Conservation (phyloP, 1,140 invertebrate species). For the Polypedilum pembai region DNA sequence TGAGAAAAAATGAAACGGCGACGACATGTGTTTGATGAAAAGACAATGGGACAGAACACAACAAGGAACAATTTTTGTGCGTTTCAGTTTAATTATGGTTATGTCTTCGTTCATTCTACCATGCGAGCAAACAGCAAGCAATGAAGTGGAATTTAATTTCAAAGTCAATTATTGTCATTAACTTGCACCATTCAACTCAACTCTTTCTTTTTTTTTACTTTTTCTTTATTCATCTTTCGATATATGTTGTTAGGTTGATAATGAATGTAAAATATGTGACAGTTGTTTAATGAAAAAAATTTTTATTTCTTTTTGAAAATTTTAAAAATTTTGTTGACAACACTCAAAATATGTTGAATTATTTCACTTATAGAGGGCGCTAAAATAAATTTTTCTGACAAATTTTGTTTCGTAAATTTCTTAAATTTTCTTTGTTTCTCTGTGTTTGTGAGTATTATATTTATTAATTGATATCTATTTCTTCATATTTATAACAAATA, state of each 20-base stretch:
- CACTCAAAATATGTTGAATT: no score
- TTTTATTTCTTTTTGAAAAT: not conserved
- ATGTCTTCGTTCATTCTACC: constrained; percentile 7
- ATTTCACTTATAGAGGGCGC: no score
- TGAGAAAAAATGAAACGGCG: not conserved
- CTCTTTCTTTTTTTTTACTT: no score
- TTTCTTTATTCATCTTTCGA: no score
- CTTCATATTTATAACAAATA: no score
- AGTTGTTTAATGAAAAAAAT: not conserved
- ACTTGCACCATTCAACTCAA: constrained; percentile 3
- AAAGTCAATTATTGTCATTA: constrained; percentile 28
- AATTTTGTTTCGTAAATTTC: no score
- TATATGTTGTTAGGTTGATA: no score
- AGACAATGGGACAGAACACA: not conserved
- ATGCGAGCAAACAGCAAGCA: not conserved
- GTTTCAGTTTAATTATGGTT: constrained; percentile 18
- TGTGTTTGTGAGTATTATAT: no score
- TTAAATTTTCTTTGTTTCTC: no score
- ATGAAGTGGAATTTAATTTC: constrained; percentile 26
- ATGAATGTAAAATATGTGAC: not conserved
- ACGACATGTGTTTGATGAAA: constrained; percentile 24
- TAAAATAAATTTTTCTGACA: no score
- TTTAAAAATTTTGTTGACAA: no score
- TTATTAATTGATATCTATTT: no score
- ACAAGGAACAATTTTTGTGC: not conserved